A percentile compares a stretch with the other conserved stretches of the same genome.
phyloP scores from a whole-genome alignment of 2,797 vertebrate genomes.

The Tokudaia muenninki region DNA sequence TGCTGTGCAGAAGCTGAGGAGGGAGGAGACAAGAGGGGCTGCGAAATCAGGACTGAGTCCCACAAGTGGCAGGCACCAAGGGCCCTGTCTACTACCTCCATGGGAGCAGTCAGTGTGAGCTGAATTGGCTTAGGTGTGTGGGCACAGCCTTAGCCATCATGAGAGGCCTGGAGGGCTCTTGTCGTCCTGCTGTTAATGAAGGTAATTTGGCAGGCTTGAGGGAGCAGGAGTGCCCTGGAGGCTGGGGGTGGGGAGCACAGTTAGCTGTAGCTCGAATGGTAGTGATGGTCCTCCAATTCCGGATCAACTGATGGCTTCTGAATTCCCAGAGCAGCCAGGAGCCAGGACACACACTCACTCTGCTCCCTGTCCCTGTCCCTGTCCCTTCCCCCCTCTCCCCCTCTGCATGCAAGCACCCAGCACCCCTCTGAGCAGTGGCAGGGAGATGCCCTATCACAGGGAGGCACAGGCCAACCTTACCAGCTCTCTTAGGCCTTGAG shows the following conservation, averaged over 20 bases:
- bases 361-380: no score
- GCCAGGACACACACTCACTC: no score
- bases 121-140: background rate
- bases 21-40: background rate
- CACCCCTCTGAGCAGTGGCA: background rate
- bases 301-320: background rate
- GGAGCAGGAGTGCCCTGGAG: background rate
- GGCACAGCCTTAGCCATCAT: background rate
- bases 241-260: background rate
- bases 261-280: background rate
- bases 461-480: background rate
- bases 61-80: background rate
- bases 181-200: background rate
- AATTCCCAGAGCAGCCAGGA: background rate
- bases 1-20: background rate
- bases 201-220: background rate
- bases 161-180: background rate
- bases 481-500: background rate
- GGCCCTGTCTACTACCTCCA: background rate
- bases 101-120: background rate
- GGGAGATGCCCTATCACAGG: background rate
- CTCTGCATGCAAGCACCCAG: background rate
- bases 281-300: background rate
- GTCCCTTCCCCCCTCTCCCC: background rate
- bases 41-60: background rate